These are phyloP conservation scores for Pseudomyrmex sp. DNA, from an alignment of 1,140 invertebrate species.

Conservation along the genomic window DNA sequence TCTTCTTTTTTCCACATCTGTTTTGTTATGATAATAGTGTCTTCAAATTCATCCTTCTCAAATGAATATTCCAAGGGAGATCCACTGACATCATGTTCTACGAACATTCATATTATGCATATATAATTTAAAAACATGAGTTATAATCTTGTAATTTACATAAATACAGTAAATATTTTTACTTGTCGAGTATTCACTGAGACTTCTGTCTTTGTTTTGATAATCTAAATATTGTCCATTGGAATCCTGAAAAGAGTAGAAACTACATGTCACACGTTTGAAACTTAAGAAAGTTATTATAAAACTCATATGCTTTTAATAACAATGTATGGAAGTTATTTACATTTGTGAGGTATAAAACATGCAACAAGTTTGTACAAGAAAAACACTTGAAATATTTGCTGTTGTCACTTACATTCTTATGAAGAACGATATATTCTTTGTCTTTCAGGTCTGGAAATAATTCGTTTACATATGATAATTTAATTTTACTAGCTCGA, in stretches of 20 bases:
- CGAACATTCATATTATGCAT: not conserved
- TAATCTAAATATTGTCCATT: not conserved
- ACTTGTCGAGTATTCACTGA: not conserved
- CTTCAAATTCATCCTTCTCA: conserved; percentile 66
- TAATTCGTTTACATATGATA: conserved; percentile 53
- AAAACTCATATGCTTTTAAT: no score
- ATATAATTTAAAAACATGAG: conserved; percentile 10
- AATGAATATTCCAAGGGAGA: conserved; percentile 76
- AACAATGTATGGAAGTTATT: no score
- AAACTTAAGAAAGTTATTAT: no score
- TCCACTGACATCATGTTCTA: conserved; percentile 73
- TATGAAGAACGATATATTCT: conserved; percentile 40
- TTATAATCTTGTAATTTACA: not conserved
- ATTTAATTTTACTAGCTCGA: conserved; percentile 28
- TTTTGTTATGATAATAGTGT: conserved; percentile 61
- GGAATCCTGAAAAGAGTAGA: conserved; percentile 4
- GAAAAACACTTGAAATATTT: not conserved
- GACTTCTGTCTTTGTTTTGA: not conserved
- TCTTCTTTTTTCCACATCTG: conserved; percentile 75
- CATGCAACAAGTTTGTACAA: not conserved
- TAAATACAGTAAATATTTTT: no score
- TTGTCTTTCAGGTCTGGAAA: conserved; percentile 41
- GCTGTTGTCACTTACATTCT: conserved; percentile 40
- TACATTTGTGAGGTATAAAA: no score
- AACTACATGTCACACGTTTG: not conserved